These are phyloP conservation scores for Oxyura jamaicensis DNA, from an alignment of 2,113 vertebrate species.

Conservation along the genomic window DNA sequence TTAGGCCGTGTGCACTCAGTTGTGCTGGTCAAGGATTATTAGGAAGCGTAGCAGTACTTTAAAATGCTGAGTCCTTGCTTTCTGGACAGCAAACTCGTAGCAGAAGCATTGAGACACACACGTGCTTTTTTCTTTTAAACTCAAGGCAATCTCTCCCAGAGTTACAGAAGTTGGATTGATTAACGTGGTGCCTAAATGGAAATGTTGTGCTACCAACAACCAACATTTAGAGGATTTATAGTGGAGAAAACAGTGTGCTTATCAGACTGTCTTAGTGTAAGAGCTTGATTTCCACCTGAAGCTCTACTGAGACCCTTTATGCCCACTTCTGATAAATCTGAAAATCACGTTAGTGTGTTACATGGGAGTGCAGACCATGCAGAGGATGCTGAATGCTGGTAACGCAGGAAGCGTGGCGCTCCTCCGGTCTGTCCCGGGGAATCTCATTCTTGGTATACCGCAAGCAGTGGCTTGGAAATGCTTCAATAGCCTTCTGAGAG, in stretches of 20 bases:
- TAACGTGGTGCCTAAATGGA: background rate
- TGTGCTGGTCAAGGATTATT: background rate
- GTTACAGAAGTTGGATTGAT: background rate
- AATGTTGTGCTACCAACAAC: background rate
- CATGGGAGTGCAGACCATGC: fast-evolving
- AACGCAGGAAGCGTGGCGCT: background rate
- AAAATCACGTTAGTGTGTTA: background rate
- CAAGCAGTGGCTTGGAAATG: background rate
- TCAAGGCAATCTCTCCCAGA: background rate
- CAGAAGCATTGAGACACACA: background rate
- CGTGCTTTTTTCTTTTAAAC: background rate
- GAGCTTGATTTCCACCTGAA: background rate
- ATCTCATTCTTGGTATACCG: background rate
- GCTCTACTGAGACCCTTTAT: background rate
- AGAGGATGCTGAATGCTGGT: background rate
- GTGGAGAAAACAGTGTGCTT: background rate
- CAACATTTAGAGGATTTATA: background rate
- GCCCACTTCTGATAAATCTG: background rate
- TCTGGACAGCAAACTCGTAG: background rate
- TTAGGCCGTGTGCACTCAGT: fast-evolving
- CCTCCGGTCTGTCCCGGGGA: background rate
- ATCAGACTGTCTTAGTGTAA: background rate
- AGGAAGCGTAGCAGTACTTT: background rate
- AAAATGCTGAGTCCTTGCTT: background rate
- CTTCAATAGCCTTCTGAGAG: background rate